A percentile compares a stretch with the other conserved stretches of the same genome.
phyloP scores from a whole-genome alignment of 2,113 vertebrate genomes.

The Lycocorax pyrrhopterus region DNA sequence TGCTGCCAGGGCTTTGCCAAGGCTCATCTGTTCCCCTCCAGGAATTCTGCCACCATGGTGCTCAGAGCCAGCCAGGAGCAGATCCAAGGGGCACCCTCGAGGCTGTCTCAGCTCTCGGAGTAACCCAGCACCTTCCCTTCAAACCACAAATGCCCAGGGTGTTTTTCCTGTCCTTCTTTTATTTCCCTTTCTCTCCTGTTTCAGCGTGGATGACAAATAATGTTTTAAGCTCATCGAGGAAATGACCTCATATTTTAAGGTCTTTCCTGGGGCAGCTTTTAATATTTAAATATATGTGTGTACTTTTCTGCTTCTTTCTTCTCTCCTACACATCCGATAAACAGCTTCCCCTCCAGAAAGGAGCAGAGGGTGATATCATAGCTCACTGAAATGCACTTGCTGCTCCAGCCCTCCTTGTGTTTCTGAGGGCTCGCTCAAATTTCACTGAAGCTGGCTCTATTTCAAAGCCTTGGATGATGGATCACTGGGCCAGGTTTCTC shows the following conservation, averaged over 20 bases:
- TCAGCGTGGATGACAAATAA: constrained; percentile 43
- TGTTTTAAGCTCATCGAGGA: constrained; percentile 35
- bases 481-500: constrained; percentile 15
- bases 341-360: neutral
- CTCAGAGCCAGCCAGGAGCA: neutral
- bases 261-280: constrained; percentile 42
- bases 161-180: neutral
- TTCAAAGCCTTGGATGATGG: constrained; percentile 28
- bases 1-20: neutral
- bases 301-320: constrained; percentile 7
- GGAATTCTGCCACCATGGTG: neutral
- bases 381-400: constrained; percentile 24
- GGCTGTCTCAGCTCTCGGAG: neutral
- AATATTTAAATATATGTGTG: constrained; percentile 28
- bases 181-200: constrained; percentile 6
- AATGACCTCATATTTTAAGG: constrained; percentile 57
- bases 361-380: constrained; percentile 35
- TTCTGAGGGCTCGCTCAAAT: constrained; percentile 20
- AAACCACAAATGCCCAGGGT: neutral
- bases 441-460: constrained; percentile 21
- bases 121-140: neutral
- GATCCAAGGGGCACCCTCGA: neutral
- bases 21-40: neutral
- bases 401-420: constrained; percentile 10
- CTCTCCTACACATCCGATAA: neutral